Evolutionary conservation across 2,113 vertebrate species (phyloP), one percentile per base, ranked within the genome.

Genomic region (Grantiella picta): DNA sequence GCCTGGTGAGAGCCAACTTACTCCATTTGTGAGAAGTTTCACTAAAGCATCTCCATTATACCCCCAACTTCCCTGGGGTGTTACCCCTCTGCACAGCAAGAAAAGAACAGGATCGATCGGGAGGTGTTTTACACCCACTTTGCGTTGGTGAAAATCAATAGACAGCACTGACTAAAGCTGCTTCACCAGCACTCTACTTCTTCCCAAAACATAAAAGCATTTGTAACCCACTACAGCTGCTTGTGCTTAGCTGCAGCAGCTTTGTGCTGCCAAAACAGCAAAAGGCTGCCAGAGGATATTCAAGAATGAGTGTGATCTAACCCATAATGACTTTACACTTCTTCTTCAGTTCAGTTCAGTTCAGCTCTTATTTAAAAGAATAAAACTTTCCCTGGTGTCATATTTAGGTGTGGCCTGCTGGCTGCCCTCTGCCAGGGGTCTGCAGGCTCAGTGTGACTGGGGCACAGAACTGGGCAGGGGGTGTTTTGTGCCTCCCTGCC

Each of bases 271-370:
- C 84, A 91, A 64, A 93, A 87, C 36, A 80, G 75, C 66, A 82
- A 68, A 87, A 95, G 45, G 40, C 65, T 94, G 87, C 75, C 78
- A 93, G 66, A 65, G 81, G 81, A 78, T 87, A 85, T 64, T 87
- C 69, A 86, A 91, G 84, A 91, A 95, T 50, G 35, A 92, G 38
- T 49, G 52, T 91, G 87, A 92, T 66, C 52, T 89, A 78, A 96
- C 87, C 70, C 52, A 7, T 77, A 92, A 96, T 71, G 92, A 84
- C 93, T 94, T 90, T 78, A 91, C 56, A 78, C 54, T 79, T 66
- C 70, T 96, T 94, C 68, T 88, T 80, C 60, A 86, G 73, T 75
- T 91, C 82, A 40, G 69, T 56, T 60, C 60, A 86, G 73, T 75
- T 91, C 82, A 40, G 69, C 52, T 60, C 92, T 85, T 72, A 56